Conservation (phyloP, 1,140 invertebrate species). For the Drosophila bocqueti region DNA sequence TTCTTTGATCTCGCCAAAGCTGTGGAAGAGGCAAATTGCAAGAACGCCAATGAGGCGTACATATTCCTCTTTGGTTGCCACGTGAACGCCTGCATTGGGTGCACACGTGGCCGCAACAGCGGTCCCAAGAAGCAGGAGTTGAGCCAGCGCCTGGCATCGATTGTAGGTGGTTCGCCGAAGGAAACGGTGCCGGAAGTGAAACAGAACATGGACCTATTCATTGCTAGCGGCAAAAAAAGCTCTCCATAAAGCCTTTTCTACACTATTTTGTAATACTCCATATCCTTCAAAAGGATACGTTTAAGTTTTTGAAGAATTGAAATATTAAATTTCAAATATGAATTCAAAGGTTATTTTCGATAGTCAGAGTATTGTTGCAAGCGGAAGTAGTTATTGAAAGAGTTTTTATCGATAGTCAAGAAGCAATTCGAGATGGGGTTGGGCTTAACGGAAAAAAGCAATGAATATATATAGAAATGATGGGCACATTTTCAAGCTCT, state of each 20-base stretch:
- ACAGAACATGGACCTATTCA: neutral
- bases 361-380: neutral
- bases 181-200: neutral
- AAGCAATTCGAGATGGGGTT: too few species aligned
- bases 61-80: slow-evolving; percentile 32
- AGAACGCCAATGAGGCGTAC: slow-evolving; percentile 2
- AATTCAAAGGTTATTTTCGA: too few species aligned
- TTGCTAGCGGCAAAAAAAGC: too few species aligned
- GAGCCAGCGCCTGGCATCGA: neutral
- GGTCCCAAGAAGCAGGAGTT: neutral
- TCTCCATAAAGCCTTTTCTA: neutral
- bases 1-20: slow-evolving; percentile 2
- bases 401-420: neutral
- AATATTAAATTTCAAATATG: neutral
- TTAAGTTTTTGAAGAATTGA: neutral
- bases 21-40: neutral
- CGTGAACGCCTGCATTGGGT: slow-evolving; percentile 7
- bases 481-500: too few species aligned
- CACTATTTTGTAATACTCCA: neutral
- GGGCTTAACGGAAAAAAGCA: too few species aligned
- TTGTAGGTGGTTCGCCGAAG: neutral
- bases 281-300: slow-evolving; percentile 1
- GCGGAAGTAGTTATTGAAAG: too few species aligned
- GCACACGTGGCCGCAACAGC: neutral
- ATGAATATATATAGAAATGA: too few species aligned